These are phyloP conservation scores for Emydocephalus ijimae DNA, from an alignment of 2,113 vertebrate species.

Conservation along the genomic window DNA sequence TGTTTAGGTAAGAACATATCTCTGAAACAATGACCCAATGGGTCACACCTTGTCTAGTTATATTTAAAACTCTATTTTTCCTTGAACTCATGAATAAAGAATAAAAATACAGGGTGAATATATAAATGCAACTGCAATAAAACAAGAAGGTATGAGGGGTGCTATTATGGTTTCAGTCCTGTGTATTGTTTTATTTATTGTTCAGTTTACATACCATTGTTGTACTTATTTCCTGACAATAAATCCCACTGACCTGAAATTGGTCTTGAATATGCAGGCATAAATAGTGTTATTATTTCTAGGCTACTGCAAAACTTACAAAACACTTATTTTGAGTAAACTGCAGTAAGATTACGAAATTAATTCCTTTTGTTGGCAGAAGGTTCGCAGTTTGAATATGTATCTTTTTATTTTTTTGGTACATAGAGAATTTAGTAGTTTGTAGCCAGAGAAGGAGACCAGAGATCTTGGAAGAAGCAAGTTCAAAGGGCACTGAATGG, in stretches of 20 bases:
- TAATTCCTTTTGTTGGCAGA: neutral
- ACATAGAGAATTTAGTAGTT: neutral
- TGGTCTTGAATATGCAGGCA: neutral
- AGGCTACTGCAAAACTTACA: neutral
- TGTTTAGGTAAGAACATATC: neutral
- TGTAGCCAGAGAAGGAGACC: neutral
- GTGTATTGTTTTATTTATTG: neutral
- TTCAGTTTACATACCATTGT: neutral
- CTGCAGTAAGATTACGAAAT: neutral
- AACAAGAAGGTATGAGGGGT: neutral
- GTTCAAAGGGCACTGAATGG: neutral
- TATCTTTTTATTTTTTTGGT: neutral
- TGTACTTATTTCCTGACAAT: neutral
- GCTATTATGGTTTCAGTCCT: neutral
- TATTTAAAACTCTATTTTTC: neutral
- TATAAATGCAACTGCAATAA: neutral
- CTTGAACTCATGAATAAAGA: neutral
- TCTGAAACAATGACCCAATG: neutral
- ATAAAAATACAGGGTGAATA: neutral
- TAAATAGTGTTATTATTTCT: neutral
- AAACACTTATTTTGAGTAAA: neutral
- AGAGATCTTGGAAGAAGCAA: neutral
- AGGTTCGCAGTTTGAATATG: neutral
- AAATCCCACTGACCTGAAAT: neutral
- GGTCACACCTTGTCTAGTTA: neutral